Percentiles rank a stretch among this genome's conserved stretches.
Conservation (phyloP, 2,113 vertebrate species). For the Apodemus sylvaticus region DNA sequence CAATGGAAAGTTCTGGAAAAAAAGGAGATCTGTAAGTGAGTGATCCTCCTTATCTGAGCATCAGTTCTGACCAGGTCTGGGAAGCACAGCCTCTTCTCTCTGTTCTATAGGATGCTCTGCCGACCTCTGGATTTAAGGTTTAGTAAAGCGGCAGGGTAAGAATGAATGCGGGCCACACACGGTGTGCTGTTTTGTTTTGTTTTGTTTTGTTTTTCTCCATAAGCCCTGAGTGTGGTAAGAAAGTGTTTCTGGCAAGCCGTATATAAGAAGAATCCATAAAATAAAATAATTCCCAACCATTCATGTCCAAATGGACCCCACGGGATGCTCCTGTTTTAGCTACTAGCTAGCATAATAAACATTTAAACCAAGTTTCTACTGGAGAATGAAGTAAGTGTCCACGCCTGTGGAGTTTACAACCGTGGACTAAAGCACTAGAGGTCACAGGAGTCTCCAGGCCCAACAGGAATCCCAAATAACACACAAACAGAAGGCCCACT, state of each 20-base stretch:
- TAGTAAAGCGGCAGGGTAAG: neutral
- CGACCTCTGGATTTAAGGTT: neutral
- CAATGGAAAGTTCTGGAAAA: slow-evolving; percentile 68
- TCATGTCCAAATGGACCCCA: slow-evolving; percentile 1
- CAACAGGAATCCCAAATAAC: neutral
- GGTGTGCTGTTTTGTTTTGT: neutral
- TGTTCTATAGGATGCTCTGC: neutral
- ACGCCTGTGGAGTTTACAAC: neutral
- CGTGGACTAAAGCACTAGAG: neutral
- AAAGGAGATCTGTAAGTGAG: slow-evolving; percentile 29
- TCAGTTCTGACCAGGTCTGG: neutral
- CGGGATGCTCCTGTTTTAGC: neutral
- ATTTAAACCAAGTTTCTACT: slow-evolving; percentile 22
- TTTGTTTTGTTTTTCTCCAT: neutral
- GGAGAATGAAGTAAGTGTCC: neutral
- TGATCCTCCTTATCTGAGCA: slow-evolving; percentile 43
- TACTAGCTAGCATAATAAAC: slow-evolving; percentile 1
- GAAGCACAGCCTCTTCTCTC: neutral
- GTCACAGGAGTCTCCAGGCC: neutral
- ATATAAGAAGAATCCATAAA: neutral
- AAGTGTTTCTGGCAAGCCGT: neutral
- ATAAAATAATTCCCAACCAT: neutral
- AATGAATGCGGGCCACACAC: neutral
- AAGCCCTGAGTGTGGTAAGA: neutral
- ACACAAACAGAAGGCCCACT: neutral